Conservation (phyloP, 2,797 vertebrate species). For the Sylvilagus floridanus region DNA sequence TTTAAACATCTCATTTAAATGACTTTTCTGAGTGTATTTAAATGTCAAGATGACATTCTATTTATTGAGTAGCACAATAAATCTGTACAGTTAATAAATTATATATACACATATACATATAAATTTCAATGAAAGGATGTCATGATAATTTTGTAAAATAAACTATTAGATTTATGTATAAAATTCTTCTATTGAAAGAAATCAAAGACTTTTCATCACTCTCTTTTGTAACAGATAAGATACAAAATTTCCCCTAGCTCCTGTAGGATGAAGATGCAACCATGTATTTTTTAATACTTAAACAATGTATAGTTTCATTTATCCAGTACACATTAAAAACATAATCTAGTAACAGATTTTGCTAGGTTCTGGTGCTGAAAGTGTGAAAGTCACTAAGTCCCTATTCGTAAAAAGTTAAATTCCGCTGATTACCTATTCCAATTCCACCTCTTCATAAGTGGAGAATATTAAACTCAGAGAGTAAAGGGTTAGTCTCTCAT, state of each 20-base stretch:
- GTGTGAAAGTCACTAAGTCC: background rate
- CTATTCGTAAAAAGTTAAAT: background rate
- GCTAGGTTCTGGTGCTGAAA: background rate
- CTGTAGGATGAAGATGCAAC: background rate
- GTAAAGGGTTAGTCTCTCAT: background rate
- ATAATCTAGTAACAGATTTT: background rate
- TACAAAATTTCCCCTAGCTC: background rate
- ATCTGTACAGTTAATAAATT: background rate
- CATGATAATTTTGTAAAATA: background rate
- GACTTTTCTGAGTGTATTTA: background rate
- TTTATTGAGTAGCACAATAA: background rate
- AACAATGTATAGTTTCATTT: background rate
- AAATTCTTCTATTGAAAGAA: background rate
- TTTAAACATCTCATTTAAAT: slow-evolving; percentile 9
- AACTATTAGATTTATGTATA: background rate
- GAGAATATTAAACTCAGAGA: background rate
- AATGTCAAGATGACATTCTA: background rate
- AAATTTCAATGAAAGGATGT: background rate
- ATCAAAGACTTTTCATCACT: background rate
- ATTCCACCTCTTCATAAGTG: background rate
- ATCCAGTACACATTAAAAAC: background rate
- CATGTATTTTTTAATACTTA: background rate
- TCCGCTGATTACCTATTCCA: background rate
- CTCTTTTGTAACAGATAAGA: background rate
- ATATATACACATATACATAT: background rate